phyloP scores from a whole-genome alignment of 2,797 vertebrate genomes.

The Sylvilagus floridanus region DNA sequence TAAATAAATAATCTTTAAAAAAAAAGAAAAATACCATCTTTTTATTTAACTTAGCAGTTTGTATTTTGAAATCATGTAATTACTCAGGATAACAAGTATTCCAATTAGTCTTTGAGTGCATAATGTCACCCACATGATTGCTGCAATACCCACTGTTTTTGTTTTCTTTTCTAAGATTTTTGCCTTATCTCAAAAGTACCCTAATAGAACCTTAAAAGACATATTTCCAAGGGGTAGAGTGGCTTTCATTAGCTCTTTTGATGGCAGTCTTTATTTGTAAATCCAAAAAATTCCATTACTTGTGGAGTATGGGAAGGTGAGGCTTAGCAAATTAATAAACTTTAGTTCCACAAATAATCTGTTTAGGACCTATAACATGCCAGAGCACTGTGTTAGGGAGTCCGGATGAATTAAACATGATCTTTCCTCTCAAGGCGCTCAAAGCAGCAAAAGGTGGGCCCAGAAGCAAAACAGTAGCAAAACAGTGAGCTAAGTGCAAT shows the following conservation, averaged over 20 bases:
- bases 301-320: conserved; percentile 33
- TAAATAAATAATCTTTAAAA: too few species aligned
- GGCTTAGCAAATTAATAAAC: conserved; percentile 33
- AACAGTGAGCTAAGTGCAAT: not conserved
- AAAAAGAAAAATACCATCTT: not conserved
- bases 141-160: conserved; percentile 40
- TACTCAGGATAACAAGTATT: conserved; percentile 53
- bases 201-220: conserved; percentile 25
- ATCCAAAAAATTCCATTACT: not conserved
- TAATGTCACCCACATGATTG: conserved; percentile 3
- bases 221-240: not conserved
- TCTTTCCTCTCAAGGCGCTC: not conserved
- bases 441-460: conserved; percentile 3
- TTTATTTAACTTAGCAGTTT: conserved; percentile 35
- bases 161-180: not conserved
- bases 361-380: not conserved
- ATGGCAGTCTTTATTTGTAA: conserved; percentile 53
- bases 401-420: conserved; percentile 20
- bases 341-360: not conserved
- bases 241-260: conserved; percentile 41
- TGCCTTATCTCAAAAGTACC: conserved; percentile 12
- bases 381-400: not conserved
- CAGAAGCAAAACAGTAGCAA: conserved; percentile 52
- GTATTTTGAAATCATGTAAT: conserved; percentile 59
- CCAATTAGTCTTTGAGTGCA: not conserved